phyloP scores from a whole-genome alignment of 2,113 vertebrate genomes.

The Tyto alba region DNA sequence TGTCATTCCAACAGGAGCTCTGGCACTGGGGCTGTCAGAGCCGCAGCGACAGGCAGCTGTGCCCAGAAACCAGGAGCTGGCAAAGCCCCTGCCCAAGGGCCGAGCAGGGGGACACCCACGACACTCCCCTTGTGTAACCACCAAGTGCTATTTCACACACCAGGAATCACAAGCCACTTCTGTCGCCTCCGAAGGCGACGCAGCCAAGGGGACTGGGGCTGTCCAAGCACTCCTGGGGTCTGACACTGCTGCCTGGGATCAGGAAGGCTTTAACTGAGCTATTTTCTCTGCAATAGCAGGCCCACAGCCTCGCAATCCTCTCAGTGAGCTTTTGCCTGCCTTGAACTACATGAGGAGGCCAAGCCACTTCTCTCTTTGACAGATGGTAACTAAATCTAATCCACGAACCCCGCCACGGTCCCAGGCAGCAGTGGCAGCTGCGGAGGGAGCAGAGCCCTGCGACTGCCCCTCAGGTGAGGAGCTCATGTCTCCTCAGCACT shows the following conservation, averaged over 20 bases:
- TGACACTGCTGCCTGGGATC: not conserved
- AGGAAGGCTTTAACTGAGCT: not conserved
- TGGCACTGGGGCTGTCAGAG: not conserved
- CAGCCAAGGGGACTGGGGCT: not conserved
- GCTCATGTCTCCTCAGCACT: not conserved
- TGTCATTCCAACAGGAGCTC: not conserved
- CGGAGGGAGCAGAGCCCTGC: not conserved
- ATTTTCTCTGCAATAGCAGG: not conserved
- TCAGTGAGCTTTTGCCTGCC: slow-evolving; percentile 2
- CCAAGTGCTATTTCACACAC: fast-evolving
- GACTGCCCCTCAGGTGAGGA: not conserved
- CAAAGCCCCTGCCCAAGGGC: not conserved
- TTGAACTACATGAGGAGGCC: slow-evolving; percentile 2
- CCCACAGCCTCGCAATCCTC: not conserved
- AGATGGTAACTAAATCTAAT: slow-evolving; percentile 27
- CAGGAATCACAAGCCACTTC: fast-evolving
- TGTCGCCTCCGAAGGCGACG: fast-evolving
- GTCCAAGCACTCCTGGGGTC: fast-evolving
- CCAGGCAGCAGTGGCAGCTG: not conserved
- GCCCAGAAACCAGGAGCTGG: not conserved
- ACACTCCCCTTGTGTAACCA: not conserved
- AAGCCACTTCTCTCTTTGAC: not conserved
- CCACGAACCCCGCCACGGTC: not conserved
- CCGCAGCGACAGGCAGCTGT: not conserved
- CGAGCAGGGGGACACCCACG: fast-evolving